phyloP scores from a whole-genome alignment of 2,113 vertebrate genomes.

The Sebastes fasciatus region DNA sequence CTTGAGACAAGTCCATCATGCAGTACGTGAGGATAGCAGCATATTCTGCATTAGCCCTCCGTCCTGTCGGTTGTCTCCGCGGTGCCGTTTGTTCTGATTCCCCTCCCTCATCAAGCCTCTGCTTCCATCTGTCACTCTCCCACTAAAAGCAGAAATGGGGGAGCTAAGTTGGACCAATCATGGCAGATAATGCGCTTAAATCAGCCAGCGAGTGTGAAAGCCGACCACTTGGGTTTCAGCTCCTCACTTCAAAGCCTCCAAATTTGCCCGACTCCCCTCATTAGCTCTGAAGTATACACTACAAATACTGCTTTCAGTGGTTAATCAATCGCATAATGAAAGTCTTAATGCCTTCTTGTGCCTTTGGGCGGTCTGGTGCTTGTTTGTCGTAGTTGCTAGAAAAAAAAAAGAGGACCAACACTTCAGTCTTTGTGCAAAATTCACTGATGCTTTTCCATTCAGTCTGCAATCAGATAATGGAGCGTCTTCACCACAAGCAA shows the following conservation, averaged over 20 bases:
- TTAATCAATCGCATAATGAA: constrained; percentile 73
- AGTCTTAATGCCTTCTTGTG: constrained; percentile 46
- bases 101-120: constrained; percentile 43
- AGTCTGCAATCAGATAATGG: neutral
- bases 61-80: constrained; percentile 33
- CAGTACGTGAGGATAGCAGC: constrained; percentile 31
- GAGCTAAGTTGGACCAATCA: constrained; percentile 67
- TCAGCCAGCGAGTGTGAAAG: constrained; percentile 68
- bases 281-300: constrained; percentile 66
- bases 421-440: neutral
- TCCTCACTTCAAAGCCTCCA: constrained; percentile 71
- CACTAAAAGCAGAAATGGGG: constrained; percentile 36
- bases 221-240: constrained; percentile 67
- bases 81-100: constrained; percentile 37
- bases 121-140: constrained; percentile 64
- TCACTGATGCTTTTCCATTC: neutral
- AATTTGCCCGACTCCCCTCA: constrained; percentile 67
- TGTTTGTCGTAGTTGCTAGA: constrained; percentile 26
- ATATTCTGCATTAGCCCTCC: constrained; percentile 37
- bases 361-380: constrained; percentile 23
- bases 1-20: constrained; percentile 47
- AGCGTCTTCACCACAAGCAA: constrained; percentile 7
- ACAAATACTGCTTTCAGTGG: constrained; percentile 62
- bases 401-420: constrained; percentile 7
- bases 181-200: constrained; percentile 72